Conservation (phyloP, 2,888 invertebrate species). For the Acrocyrtus sp. region DNA sequence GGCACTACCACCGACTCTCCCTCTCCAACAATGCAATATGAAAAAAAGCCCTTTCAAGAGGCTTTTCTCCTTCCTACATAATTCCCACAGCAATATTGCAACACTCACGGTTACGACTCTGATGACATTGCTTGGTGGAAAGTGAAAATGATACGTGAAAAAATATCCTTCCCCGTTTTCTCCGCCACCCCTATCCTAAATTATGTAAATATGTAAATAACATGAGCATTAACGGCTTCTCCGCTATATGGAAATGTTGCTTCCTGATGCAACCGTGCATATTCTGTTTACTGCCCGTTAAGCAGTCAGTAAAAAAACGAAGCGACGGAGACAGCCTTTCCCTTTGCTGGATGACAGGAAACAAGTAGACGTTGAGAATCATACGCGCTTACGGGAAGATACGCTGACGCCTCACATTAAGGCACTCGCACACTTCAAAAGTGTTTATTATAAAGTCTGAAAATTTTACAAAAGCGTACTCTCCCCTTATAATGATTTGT, state of each 20-base stretch:
- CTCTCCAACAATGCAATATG: slow-evolving; percentile 5
- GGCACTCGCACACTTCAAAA: not conserved
- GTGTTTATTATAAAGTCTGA: too few species aligned
- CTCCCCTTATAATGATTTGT: not conserved
- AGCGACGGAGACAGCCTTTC: not conserved
- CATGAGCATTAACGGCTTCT: slow-evolving; percentile 44
- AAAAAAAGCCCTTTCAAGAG: slow-evolving; percentile 9
- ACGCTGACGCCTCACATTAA: not conserved
- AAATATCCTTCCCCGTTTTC: slow-evolving; percentile 6
- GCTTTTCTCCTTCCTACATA: slow-evolving; percentile 1
- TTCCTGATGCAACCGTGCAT: slow-evolving; percentile 5
- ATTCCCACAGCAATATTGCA: slow-evolving; percentile 39
- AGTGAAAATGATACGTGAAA: slow-evolving; percentile 32
- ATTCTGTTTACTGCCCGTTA: slow-evolving; percentile 22
- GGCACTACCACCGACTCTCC: slow-evolving; percentile 1
- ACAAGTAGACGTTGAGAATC: not conserved
- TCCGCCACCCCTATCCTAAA: slow-evolving; percentile 27
- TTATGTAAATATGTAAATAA: slow-evolving; percentile 52
- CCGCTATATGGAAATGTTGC: slow-evolving; percentile 6
- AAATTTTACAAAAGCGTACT: too few species aligned
- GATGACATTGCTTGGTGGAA: slow-evolving; percentile 17
- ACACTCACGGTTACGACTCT: slow-evolving; percentile 5
- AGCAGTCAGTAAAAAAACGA: not conserved
- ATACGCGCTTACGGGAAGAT: not conserved
- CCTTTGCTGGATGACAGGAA: not conserved